Conservation (phyloP, 2,888 invertebrate species). For the Eumerus sabulonum region DNA sequence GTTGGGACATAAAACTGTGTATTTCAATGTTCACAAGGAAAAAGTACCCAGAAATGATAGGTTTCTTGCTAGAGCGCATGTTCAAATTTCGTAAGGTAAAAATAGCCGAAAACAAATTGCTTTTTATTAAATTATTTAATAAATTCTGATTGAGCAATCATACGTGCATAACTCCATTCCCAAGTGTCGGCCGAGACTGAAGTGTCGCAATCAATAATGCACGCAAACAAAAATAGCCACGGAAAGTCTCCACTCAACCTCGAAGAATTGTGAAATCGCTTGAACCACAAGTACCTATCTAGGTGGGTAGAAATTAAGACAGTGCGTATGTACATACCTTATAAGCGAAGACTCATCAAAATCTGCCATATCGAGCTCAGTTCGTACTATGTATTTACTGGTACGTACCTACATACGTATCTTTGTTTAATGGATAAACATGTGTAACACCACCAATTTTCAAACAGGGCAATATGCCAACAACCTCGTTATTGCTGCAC, state of each 20-base stretch:
- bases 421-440: not conserved
- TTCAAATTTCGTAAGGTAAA: no score
- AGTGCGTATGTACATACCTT: conserved; percentile 8
- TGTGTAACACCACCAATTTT: conserved; percentile 64
- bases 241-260: conserved; percentile 65
- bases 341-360: conserved; percentile 65
- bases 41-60: not conserved
- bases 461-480: conserved; percentile 67
- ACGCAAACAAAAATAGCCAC: conserved; percentile 59
- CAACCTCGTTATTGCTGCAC: conserved; percentile 54
- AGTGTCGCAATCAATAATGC: conserved; percentile 45
- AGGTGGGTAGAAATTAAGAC: conserved; percentile 24
- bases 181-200: conserved; percentile 9
- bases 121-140: conserved; percentile 28
- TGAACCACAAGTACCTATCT: conserved; percentile 1
- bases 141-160: conserved; percentile 28
- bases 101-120: not conserved
- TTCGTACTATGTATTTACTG: conserved; percentile 6
- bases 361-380: conserved; percentile 43
- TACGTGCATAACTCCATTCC: conserved; percentile 19
- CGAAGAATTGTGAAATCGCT: conserved; percentile 47
- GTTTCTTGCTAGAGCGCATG: conserved; percentile 33
- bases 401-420: no score
- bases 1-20: no score
- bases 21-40: not conserved